A percentile compares a stretch with the other conserved stretches of the same genome.
These are phyloP conservation scores for Drosophila repletoides DNA, from an alignment of 1,140 invertebrate species.

Conservation along the genomic window DNA sequence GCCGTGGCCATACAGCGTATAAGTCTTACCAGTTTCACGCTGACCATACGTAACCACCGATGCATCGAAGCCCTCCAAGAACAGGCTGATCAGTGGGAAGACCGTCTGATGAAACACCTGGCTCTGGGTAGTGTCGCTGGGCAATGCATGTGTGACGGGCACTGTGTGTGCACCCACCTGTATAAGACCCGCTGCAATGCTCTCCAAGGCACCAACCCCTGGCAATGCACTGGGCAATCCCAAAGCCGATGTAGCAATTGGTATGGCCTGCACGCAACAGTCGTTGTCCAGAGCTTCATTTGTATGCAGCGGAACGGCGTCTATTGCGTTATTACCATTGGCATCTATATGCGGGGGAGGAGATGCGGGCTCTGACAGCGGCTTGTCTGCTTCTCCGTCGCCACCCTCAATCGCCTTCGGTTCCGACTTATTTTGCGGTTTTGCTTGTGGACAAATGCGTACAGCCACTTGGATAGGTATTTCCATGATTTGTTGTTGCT, in stretches of 20 bases:
- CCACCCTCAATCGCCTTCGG: constrained; percentile 9
- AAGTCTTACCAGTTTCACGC: constrained; percentile 89
- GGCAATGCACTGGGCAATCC: constrained; percentile 75
- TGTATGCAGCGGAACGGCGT: constrained; percentile 29
- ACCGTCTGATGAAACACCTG: constrained; percentile 83
- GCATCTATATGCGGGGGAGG: constrained; percentile 48
- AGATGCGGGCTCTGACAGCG: constrained; percentile 14
- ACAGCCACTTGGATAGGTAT: constrained; percentile 85
- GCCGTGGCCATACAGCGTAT: constrained; percentile 89
- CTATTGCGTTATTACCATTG: constrained; percentile 37
- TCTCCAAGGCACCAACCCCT: constrained; percentile 58
- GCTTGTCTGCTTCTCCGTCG: constrained; percentile 75
- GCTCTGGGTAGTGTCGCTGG: constrained; percentile 81
- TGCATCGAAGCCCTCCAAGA: constrained; percentile 88
- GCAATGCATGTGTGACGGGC: constrained; percentile 82
- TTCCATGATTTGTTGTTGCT: constrained; percentile 82
- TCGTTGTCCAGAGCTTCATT: constrained; percentile 21
- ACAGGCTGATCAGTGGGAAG: constrained; percentile 84
- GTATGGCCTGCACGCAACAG: constrained; percentile 86
- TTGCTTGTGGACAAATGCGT: constrained; percentile 83
- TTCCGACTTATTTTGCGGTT: constrained; percentile 72
- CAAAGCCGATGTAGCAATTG: constrained; percentile 83
- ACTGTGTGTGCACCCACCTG: constrained; percentile 75
- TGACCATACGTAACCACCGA: constrained; percentile 91
- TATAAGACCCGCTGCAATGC: constrained; percentile 69